phyloP scores from a whole-genome alignment of 2,797 vertebrate genomes.

The Gambelia wislizenii region DNA sequence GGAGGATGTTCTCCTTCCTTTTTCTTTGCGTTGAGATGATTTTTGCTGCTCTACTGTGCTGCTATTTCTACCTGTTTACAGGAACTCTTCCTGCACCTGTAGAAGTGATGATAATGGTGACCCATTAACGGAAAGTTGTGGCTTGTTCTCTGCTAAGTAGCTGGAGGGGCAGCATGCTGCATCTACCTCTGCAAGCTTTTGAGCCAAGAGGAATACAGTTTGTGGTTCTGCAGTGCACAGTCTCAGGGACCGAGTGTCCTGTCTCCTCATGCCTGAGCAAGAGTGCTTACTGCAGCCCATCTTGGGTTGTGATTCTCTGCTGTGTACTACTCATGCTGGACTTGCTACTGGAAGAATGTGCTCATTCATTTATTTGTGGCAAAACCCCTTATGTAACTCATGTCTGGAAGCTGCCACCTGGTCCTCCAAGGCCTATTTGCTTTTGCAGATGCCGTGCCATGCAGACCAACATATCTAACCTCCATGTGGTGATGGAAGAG shows the following conservation, averaged over 20 bases:
- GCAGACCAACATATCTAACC: constrained; percentile 34
- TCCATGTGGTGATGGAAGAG: constrained; percentile 54
- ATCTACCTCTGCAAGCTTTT: constrained; percentile 1
- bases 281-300: not conserved
- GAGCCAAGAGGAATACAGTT: not conserved
- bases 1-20: constrained; percentile 16
- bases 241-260: not conserved
- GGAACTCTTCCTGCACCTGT: constrained; percentile 2
- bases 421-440: constrained; percentile 1
- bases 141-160: not conserved
- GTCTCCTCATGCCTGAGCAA: not conserved
- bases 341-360: not conserved
- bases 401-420: not conserved
- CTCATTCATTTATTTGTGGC: not conserved
- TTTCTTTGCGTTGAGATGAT: constrained; percentile 17
- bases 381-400: not conserved
- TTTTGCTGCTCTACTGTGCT: constrained; percentile 57
- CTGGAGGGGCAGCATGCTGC: not conserved
- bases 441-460: constrained; percentile 44
- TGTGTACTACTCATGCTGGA: not conserved
- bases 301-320: not conserved
- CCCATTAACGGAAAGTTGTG: not conserved
- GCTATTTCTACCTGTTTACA: constrained; percentile 40
- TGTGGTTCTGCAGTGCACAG: not conserved
- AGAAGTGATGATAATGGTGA: not conserved